Evolutionary conservation across 2,113 vertebrate species (phyloP).

Genomic region (Leptocoma aspasia): DNA sequence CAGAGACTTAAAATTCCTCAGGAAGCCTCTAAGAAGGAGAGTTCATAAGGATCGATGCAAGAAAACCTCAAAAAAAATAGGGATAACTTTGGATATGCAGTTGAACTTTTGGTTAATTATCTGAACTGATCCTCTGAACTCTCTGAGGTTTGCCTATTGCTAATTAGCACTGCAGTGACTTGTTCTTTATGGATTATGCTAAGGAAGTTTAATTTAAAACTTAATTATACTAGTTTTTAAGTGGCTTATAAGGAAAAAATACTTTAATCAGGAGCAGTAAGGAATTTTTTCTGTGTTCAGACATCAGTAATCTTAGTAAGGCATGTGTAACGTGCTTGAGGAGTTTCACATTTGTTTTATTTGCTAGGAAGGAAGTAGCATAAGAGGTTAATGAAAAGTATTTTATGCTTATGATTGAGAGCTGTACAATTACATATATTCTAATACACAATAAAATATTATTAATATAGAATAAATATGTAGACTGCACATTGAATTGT

Average conservation of each 20-base stretch:
- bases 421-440: not conserved
- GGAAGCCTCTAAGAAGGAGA: not conserved
- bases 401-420: not conserved
- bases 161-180: conserved; percentile 66
- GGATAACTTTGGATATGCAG: conserved; percentile 49
- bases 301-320: conserved; percentile 10
- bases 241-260: conserved; percentile 60
- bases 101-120: conserved; percentile 68
- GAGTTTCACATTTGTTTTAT: conserved; percentile 23
- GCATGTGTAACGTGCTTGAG: not conserved
- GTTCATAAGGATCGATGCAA: not conserved
- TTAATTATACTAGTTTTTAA: conserved; percentile 70
- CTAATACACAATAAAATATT: not conserved
- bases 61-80: conserved; percentile 1
- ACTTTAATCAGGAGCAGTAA: conserved; percentile 29
- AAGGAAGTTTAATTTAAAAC: conserved; percentile 68
- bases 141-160: conserved; percentile 60
- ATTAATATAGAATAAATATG: not conserved
- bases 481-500: not conserved
- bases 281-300: conserved; percentile 33
- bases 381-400: conserved; percentile 8
- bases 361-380: conserved; percentile 4
- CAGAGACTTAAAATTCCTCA: not conserved
- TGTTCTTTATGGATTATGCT: conserved; percentile 65
- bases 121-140: conserved; percentile 68